phyloP scores from a whole-genome alignment of 2,888 invertebrate species.

The Agrotis puta region DNA sequence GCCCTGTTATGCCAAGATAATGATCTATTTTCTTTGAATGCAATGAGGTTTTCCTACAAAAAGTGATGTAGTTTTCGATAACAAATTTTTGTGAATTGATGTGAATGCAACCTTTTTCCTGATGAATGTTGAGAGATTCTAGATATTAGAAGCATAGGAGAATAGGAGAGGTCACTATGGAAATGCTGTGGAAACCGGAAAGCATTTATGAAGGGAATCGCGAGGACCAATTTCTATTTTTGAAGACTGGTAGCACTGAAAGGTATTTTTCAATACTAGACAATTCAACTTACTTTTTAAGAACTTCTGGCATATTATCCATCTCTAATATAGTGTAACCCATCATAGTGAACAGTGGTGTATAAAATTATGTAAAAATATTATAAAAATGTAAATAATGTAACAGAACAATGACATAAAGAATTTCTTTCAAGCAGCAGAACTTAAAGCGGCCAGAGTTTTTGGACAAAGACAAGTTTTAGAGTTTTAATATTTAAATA shows the following conservation, averaged over 20 bases:
- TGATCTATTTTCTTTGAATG: background rate
- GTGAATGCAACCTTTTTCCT: too few relatives aligned
- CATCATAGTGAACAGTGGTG: slow-evolving; percentile 61
- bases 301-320: slow-evolving; percentile 72
- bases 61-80: too few relatives aligned
- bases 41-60: background rate
- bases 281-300: slow-evolving; percentile 72
- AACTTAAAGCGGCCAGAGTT: slow-evolving; percentile 30
- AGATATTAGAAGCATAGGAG: background rate
- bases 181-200: background rate
- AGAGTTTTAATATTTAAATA: background rate
- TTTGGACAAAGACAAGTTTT: background rate
- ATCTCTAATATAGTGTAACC: slow-evolving; percentile 75
- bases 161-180: background rate
- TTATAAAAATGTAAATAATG: slow-evolving; percentile 52
- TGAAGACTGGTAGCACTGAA: background rate
- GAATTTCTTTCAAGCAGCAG: slow-evolving; percentile 1
- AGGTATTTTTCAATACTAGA: background rate
- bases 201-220: too few relatives aligned
- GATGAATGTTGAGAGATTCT: too few relatives aligned
- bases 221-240: too few relatives aligned
- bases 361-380: slow-evolving; percentile 48
- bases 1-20: too few relatives aligned
- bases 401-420: slow-evolving; percentile 36
- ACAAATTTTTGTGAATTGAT: too few relatives aligned